Evolutionary conservation across 92 coral and sea anemone species (phyloP), one percentile per base, ranked within the genome.

Genomic region (Actinernus sp.): DNA sequence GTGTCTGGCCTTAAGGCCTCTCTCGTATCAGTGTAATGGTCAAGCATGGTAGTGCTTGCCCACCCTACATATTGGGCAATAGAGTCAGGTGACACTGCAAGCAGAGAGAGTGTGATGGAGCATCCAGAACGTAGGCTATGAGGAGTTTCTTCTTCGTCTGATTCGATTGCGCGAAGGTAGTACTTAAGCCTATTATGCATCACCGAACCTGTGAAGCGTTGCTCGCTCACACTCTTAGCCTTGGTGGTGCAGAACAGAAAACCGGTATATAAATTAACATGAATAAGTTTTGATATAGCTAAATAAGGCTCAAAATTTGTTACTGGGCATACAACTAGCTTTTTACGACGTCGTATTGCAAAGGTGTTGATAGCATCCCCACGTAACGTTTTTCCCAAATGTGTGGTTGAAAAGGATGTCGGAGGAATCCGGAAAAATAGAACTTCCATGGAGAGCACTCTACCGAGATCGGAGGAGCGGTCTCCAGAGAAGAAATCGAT

Each of bases 1-100:
- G 77, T 36, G 56, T 55, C 56, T 8, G 65, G 65, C 29, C 57
- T 55, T 33, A 61, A 36, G 45, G 50, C 65, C 36, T 69, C 77
- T 46, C 47, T 69, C n/a, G 46, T 34, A 46, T 69, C 66, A 57
- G 55, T 30, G 31, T 69, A 69, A 34, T 69, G 65, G 49, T 69
- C 60, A 45, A 66, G 29, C 74, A 66, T 66, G 12, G 31, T 49
- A n/a, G 49, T 21, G 61, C 74, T 66, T 3, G 65, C 39, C 77
- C 58, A 69, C 56, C 65, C 65, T 26, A 69, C 36, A 37, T 66
- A 61, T 31, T 50, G 31, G 17, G 58, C 49, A 26, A 66, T 66
- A 13, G 62, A 37, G 20, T 41, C 39, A 17, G 49, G 29, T 20
- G 61, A 34, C 24, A 50, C 49, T 43, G 60, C 61, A 0, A 66